These are phyloP conservation scores for Helicolenus hilgendorfi DNA, from an alignment of 2,797 vertebrate genomes.

Conservation along the genomic window DNA sequence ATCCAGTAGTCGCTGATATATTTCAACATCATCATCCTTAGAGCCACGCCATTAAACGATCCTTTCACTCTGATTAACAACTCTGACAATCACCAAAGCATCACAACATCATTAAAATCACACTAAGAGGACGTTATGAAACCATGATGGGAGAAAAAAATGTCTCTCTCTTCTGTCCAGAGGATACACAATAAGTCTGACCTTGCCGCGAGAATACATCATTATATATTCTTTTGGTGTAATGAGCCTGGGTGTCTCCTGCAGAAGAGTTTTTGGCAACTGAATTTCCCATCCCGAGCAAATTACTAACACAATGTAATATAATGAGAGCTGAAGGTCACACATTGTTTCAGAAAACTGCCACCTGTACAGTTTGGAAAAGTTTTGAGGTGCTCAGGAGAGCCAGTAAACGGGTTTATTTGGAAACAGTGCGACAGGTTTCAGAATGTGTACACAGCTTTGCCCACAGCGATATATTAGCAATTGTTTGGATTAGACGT, in stretches of 20 bases:
- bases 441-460: constrained; percentile 60
- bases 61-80: background rate
- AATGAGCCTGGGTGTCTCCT: constrained; percentile 40
- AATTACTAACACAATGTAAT: constrained; percentile 20
- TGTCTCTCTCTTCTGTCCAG: background rate
- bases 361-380: constrained; percentile 36
- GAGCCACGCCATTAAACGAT: background rate
- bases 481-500: constrained; percentile 63
- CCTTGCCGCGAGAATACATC: constrained; percentile 38
- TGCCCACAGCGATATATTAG: constrained; percentile 38
- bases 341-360: constrained; percentile 32
- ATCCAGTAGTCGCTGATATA: background rate
- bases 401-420: constrained; percentile 36
- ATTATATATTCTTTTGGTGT: constrained; percentile 49
- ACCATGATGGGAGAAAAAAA: background rate
- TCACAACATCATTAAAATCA: constrained; percentile 4
- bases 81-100: background rate
- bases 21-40: background rate
- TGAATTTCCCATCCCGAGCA: constrained; percentile 29
- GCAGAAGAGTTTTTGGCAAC: constrained; percentile 43
- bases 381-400: constrained; percentile 23
- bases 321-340: constrained; percentile 69
- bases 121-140: background rate
- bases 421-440: constrained; percentile 47
- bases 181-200: constrained; percentile 36